Conservation (phyloP, 92 coral and sea anemone species). For the Ricordea florida region DNA sequence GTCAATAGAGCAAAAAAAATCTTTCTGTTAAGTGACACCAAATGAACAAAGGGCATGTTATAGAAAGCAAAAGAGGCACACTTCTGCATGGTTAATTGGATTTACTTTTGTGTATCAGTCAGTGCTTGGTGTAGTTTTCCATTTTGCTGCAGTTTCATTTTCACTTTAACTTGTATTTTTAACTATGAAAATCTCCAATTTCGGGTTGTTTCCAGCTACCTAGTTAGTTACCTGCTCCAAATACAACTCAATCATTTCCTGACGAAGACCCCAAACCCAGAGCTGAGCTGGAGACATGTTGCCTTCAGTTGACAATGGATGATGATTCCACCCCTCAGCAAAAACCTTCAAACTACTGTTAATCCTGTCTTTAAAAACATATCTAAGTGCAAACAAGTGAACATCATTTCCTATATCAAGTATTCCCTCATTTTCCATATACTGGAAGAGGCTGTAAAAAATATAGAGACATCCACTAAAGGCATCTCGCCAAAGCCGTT, state of each 20-base stretch:
- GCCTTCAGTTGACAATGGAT: constrained; percentile 65
- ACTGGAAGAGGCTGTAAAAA: constrained; percentile 52
- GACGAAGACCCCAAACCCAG: constrained; percentile 66
- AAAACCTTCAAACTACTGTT: constrained; percentile 39
- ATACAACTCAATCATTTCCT: not conserved
- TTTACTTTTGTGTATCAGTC: no score
- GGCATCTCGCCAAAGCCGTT: constrained; percentile 57
- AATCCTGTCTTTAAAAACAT: constrained; percentile 48
- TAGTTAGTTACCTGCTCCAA: not conserved
- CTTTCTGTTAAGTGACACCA: no score
- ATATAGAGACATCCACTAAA: constrained; percentile 52
- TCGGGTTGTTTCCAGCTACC: no score
- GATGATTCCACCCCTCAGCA: constrained; percentile 70
- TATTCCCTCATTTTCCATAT: constrained; percentile 56
- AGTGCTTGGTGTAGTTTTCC: no score
- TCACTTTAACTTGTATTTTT: no score
- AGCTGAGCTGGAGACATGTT: constrained; percentile 76
- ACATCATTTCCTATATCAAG: constrained; percentile 58
- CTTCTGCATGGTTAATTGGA: no score
- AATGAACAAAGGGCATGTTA: no score
- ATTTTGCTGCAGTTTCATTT: no score
- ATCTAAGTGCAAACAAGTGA: constrained; percentile 64
- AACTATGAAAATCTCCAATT: no score
- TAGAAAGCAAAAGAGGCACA: no score
- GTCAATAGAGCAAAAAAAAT: no score